Base-by-base conservation (phyloP, 2,113 vertebrate species). In the Pachycephala philippinensis region DNA sequence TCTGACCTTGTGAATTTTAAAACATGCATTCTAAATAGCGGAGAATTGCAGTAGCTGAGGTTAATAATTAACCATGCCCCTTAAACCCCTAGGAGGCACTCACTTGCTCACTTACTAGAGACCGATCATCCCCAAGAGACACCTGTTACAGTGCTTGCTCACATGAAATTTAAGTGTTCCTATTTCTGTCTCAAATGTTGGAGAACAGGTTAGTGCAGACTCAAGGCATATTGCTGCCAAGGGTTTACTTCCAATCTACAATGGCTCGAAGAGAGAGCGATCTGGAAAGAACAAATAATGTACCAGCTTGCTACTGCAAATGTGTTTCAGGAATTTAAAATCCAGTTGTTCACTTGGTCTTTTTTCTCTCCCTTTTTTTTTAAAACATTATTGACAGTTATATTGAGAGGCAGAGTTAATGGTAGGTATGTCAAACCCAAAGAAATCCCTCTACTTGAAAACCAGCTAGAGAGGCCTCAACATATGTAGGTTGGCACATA, bases 1-100 rank as follows among this genome's bases (percentile, higher is more conserved):
- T 87, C 70, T 89, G 87, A 89, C 90, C 89, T 93, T 78, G 70
- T 72, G 89, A 89, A 76, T 94, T 93, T 95, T 87, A 90, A 90
- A 95, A 56, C 56, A 59, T 81, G 16, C 68, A 49, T 96, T 88
- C 64, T 70, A 77, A 88, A 93, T 64, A 81, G 71, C 14, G 18
- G 64, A 80, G 82, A 81, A 63, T 40, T 70, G 13, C 44, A 75
- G 54, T 40, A 86, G 60, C 71, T 88, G 39, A 95, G 52, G 49
- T 95, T 84, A 93, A 94, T 90, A 94, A 93, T 92, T 90, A 93
- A 84, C 54, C 26, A 66, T 71, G 64, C 28, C 52, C 64, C 71
- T 70, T 84, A 84, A 66, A 39, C 68, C 68, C 76, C 22, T 84
- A 95, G 64, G 83, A 97, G 79, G 76, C 52, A 81, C 64, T 90